These are phyloP conservation scores for Chrysocyon brachyurus DNA, from an alignment of 2,797 vertebrate genomes.

Conservation along the genomic window DNA sequence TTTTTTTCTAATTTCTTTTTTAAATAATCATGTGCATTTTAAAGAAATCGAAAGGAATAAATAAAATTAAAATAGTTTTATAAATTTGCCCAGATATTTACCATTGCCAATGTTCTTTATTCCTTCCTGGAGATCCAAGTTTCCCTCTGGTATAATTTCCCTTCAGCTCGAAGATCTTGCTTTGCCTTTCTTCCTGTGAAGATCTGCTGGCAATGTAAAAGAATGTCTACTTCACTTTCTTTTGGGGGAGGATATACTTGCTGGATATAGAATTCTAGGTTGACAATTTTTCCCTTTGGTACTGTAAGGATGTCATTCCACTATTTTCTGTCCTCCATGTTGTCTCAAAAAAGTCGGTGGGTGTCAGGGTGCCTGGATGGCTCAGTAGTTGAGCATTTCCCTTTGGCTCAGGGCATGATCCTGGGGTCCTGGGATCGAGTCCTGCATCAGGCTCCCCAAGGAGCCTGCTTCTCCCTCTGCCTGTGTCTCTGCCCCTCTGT, in stretches of 20 bases:
- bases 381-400: too few relatives aligned
- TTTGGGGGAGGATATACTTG: not conserved
- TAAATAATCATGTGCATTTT: not conserved
- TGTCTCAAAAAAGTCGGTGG: slow-evolving; percentile 10
- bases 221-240: not conserved
- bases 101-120: not conserved
- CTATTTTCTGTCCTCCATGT: not conserved
- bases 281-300: not conserved
- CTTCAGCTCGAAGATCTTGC: not conserved
- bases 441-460: too few relatives aligned
- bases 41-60: not conserved
- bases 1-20: slow-evolving; percentile 10
- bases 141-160: not conserved
- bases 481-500: too few relatives aligned
- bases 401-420: too few relatives aligned
- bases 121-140: not conserved
- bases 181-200: not conserved
- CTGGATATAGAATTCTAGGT: not conserved
- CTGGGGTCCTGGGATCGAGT: too few relatives aligned
- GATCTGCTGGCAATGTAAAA: not conserved
- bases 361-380: not conserved
- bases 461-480: too few relatives aligned
- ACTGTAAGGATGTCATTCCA: not conserved
- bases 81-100: not conserved
- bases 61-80: not conserved